Base-by-base conservation (phyloP, 2,888 invertebrate genomes). In the Ryuthela nishihirai region DNA sequence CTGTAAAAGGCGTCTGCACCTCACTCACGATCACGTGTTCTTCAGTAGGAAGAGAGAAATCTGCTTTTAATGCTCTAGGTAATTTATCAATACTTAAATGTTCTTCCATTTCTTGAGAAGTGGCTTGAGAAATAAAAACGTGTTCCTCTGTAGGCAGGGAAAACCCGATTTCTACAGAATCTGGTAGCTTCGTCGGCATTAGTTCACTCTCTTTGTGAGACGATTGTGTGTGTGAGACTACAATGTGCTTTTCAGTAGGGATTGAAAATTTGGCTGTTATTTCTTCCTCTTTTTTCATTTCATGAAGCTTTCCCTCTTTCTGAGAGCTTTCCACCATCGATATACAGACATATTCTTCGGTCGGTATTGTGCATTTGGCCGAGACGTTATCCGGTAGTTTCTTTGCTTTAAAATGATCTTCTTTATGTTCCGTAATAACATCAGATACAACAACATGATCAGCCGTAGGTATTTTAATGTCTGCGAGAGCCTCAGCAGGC, bases 21-120 rank as follows among this genome's bases (percentile, higher is more conserved):
- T 65, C 64, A 29, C 44, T 56, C 12, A 65, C 45, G 17, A 64
- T 21, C 9, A 65, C 32, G 18, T 65, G 64, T 39, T 65, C 63
- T 43, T 64, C 61, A 29, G 61, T 53, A 15, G 63, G 61, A 24
- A 65, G 39, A 3, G 53, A 41, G 34, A 64, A 60, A 29, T 54
- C 54, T 2, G 56, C 63, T 18, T 38, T 49, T 26, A 54, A 35
- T 7, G 36, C 21, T 35, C 23, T 32, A n/a, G 62, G 62, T 15
- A 53, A n/a, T 15, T 61, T 50, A 23, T 50, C 43, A 26, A 47
- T 15, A 41, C 17, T 32, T 4, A 61, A 29, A 7, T 32, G 36
- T 18, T 47, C 54, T 48, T 64, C 61, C 18, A 38, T 21, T 32
- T 53, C 54, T 12, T 39, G 50, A 9, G 54, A 43, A 25, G 50